Percentiles rank a stretch among this genome's conserved stretches.
Conservation (phyloP, 2,113 vertebrate species). For the Sarotherodon lohbergeri region DNA sequence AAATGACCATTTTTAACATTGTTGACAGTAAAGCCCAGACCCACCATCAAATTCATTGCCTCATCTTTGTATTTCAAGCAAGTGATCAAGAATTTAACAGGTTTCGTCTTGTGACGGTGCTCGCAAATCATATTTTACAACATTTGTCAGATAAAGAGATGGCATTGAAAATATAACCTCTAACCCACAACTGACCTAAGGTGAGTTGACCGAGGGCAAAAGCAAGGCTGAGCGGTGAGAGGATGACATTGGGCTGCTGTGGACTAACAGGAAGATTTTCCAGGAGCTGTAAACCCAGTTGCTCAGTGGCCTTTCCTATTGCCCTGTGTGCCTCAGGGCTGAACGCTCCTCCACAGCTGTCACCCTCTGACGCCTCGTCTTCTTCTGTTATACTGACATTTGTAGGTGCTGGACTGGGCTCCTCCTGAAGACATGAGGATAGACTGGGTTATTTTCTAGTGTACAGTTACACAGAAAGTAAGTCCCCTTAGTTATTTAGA, state of each 20-base stretch:
- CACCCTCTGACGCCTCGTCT: background rate
- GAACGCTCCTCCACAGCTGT: background rate
- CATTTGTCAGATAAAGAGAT: background rate
- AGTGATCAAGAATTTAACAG: background rate
- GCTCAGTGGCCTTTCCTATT: conserved; percentile 26
- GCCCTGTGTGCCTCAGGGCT: background rate
- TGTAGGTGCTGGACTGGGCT: background rate
- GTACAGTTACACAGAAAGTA: fast-evolving
- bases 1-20: background rate
- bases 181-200: conserved; percentile 13
- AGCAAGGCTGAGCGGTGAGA: conserved; percentile 42
- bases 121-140: background rate
- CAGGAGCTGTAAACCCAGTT: conserved; percentile 29
- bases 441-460: background rate
- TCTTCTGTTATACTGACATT: background rate
- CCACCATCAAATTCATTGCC: background rate
- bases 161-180: background rate
- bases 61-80: background rate
- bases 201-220: conserved; percentile 38
- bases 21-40: background rate
- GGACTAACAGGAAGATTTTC: conserved; percentile 3
- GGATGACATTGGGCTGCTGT: conserved; percentile 26
- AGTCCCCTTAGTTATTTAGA: background rate
- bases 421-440: background rate
- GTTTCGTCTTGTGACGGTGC: fast-evolving